Base-by-base conservation (phyloP, 2,888 invertebrate species). In the Chloroclystis v-ata region DNA sequence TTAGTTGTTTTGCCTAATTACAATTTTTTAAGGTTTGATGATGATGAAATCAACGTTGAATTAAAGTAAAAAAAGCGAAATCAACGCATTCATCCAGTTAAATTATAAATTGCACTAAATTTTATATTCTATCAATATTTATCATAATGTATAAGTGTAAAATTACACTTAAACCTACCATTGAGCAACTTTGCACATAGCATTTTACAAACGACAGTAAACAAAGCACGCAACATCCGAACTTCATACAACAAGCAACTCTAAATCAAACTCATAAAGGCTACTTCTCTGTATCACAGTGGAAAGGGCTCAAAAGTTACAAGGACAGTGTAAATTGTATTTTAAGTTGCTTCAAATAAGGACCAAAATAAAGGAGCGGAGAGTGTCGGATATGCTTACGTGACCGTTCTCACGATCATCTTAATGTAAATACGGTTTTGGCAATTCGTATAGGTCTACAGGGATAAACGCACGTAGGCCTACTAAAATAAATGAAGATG, bases 381-480 rank as follows among this genome's bases (percentile, higher is more conserved):
- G 43, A 37, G 11, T 26, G 24, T 37, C 26, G 20, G 43, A 37
- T 43, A 24, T 14, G 58, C 58, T 56, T 58, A 58, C 58, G 58
- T 58, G 58, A 58, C 52, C 43, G 39, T 26, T 37, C 16, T 46
- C 58, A 58, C 54, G 58, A 50, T 35, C 41, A 37, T 49, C 47
- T 38, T 40, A 47, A 38, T 29, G 47, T 51, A 53, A 51, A 51
- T 47, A 57, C 30, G 13, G 16, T 47, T 47, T 47, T 51, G 57
- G 48, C 53, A 54, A 40, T 37, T 35, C 7, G 1, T 8, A 9
- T 35, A 11, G 35, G 35, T 6, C 20, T 39, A 38, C 40, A 9
- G 20, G 28, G 16, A 39, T 14, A 24, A 28, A 4, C 30, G 30
- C 44, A 45, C 33, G 49, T 42, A 38, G 45, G 33, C 28, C 41